Evolutionary conservation across 1,140 invertebrate species (phyloP).

Genomic region (Leptonema lineaticorne): DNA sequence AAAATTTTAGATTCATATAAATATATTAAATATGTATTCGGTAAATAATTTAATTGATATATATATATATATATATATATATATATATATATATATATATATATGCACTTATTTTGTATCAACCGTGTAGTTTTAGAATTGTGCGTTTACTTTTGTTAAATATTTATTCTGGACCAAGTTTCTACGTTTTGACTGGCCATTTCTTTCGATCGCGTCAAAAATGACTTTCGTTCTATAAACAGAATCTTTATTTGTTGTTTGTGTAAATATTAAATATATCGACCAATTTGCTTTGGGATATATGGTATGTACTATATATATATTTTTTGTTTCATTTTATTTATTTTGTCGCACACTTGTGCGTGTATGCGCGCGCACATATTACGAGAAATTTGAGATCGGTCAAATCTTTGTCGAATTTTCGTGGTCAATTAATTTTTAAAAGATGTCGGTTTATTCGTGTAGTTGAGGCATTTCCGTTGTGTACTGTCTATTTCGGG

Average conservation of each 20-base stretch:
- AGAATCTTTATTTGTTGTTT: not conserved
- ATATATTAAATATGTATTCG: too few species aligned
- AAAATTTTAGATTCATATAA: too few species aligned
- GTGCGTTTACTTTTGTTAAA: conserved; percentile 21
- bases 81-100: too few species aligned
- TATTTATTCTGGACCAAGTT: conserved; percentile 29
- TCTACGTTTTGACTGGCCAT: conserved; percentile 24
- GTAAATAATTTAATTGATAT: too few species aligned
- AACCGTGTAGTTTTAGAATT: conserved; percentile 23
- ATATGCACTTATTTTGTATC: too few species aligned
- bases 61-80: too few species aligned
- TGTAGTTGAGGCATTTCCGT: conserved; percentile 24
- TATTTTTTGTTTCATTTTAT: not conserved
- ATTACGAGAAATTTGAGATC: not conserved
- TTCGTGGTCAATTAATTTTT: not conserved
- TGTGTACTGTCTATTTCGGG: conserved; percentile 26
- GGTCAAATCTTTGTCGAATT: not conserved
- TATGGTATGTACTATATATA: not conserved
- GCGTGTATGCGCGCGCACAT: not conserved
- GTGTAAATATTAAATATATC: too few species aligned
- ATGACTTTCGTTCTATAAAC: not conserved
- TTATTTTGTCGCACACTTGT: too few species aligned
- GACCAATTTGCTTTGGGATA: too few species aligned
- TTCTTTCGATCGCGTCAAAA: conserved; percentile 8
- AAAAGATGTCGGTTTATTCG: conserved; percentile 19